These are phyloP conservation scores for Holothuria glaberrima DNA, from an alignment of 35 echinoderm and acorn worm species.

Conservation along the genomic window DNA sequence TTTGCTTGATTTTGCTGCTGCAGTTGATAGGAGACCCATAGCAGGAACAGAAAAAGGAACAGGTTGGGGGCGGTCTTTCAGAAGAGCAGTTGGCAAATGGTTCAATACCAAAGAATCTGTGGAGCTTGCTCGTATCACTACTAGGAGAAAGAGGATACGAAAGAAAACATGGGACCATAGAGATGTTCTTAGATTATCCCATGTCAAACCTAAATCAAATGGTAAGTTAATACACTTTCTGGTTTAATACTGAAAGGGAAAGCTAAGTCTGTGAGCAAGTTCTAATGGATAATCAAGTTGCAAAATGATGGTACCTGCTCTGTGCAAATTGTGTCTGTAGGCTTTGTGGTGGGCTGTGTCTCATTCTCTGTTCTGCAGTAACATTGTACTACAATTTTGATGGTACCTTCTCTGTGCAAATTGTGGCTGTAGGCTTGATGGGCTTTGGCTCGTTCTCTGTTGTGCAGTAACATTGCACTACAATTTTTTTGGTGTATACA, in stretches of 20 bases:
- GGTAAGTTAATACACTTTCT: constrained; percentile 53
- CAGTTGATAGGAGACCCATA: constrained; percentile 43
- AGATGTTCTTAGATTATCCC: constrained; percentile 85
- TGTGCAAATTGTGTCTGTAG: too few relatives aligned
- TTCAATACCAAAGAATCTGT: constrained; percentile 79
- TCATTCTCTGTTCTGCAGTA: too few relatives aligned
- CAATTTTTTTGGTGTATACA: too few relatives aligned
- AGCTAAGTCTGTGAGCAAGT: too few relatives aligned
- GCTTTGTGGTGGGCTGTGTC: too few relatives aligned
- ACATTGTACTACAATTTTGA: too few relatives aligned
- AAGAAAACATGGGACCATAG: constrained; percentile 87
- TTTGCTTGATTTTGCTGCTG: constrained; percentile 83
- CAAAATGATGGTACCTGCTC: too few relatives aligned
- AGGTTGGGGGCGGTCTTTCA: constrained; percentile 85
- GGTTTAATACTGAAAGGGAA: background rate
- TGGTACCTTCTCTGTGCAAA: too few relatives aligned
- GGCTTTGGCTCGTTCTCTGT: too few relatives aligned
- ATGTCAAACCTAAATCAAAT: constrained; percentile 87
- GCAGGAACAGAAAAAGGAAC: constrained; percentile 45
- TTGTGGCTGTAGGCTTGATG: too few relatives aligned
- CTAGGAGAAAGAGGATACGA: constrained; percentile 66
- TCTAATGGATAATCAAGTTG: too few relatives aligned
- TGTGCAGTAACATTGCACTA: too few relatives aligned
- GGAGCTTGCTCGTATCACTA: constrained; percentile 70
- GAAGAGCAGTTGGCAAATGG: constrained; percentile 80